Base-by-base conservation (phyloP, 1,140 invertebrate species). In the Drosophila obscura region DNA sequence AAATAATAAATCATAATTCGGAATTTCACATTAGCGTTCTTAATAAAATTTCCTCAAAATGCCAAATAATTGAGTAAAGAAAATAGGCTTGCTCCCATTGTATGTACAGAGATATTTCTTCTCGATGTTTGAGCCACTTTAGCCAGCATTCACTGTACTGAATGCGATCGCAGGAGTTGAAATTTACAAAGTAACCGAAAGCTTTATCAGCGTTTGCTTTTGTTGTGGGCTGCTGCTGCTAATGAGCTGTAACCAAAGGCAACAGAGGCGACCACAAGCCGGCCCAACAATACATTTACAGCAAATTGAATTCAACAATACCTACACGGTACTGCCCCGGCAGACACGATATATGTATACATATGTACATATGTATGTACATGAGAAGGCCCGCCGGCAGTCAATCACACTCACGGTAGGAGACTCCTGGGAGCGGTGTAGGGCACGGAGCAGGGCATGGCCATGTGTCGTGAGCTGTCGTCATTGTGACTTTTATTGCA, bases 241-340 rank as follows among this genome's bases (percentile, higher is more conserved):
- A 76, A 85, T 87, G 80, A 87, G 62, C 66, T 72, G 75, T 82
- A 82, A 69, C 62, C 65, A 88, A 82, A 57, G 69, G 73, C 49
- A 79, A 77, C 72, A 75, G 71, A 53, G 63, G 57, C 78, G 74
- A 68, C 62, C 62, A 64, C 71, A 63, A 59, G 52, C 39, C 51
- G 44, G n/a, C 19, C 59, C 58, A 73, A 66, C 59, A 73, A 71
- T 81, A 75, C 59, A 73, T 67, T 71, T 62, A 61, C 76, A 65
- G 62, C 45, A 79, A 83, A 83, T 83, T 83, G 72, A 84, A 83
- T 83, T 84, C 64, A 75, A 63, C 73, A 41, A 68, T 68, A 69
- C 65, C 60, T 68, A 60, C 50, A 44, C 35, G 4, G 35, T 13
- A 13, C 11, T 13, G 41, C 46, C 43, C 53, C 9, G 24, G 24